Evolutionary conservation across 2,113 vertebrate genomes (phyloP).

Genomic region (Etheostoma spectabile): DNA sequence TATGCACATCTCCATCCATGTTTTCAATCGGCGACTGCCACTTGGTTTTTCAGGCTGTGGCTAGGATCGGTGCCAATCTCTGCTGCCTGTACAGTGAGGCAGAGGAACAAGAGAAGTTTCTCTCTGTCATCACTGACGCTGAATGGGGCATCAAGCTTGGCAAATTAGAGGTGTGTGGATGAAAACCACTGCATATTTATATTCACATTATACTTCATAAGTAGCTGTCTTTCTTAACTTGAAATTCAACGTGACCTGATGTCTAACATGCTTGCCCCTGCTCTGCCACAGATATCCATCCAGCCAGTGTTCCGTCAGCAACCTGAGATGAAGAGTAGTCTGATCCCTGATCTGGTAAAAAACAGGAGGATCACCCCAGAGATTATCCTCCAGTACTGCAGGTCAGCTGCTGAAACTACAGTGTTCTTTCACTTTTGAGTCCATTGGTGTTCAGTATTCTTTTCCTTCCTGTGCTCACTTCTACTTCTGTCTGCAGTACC

Average conservation of each 20-base stretch:
- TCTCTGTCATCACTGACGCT: slow-evolving; percentile 89
- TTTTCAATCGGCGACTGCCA: neutral
- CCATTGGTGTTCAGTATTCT: neutral
- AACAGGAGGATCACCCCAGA: slow-evolving; percentile 87
- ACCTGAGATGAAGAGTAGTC: slow-evolving; percentile 88
- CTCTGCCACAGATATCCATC: slow-evolving; percentile 90
- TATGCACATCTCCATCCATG: neutral
- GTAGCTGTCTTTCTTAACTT: neutral
- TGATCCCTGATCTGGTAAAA: slow-evolving; percentile 89
- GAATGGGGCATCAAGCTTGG: slow-evolving; percentile 92
- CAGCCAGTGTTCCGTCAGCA: slow-evolving; percentile 92
- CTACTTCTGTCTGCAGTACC: slow-evolving; percentile 78
- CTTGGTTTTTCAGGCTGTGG: slow-evolving; percentile 86
- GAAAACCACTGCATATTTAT: neutral
- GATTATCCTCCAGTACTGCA: slow-evolving; percentile 92
- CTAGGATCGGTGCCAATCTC: slow-evolving; percentile 89
- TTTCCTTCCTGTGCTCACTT: neutral
- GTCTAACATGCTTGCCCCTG: neutral
- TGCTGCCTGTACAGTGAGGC: slow-evolving; percentile 84
- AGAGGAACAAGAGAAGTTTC: slow-evolving; percentile 86
- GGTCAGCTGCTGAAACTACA: slow-evolving; percentile 76
- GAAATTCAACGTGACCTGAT: neutral
- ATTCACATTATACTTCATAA: neutral
- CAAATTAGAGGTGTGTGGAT: slow-evolving; percentile 87
- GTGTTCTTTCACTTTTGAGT: neutral